Percentiles rank a stretch among this genome's conserved stretches.
Evolutionary conservation across 2,113 vertebrate genomes (phyloP).

Genomic region (Gymnarchus niloticus): DNA sequence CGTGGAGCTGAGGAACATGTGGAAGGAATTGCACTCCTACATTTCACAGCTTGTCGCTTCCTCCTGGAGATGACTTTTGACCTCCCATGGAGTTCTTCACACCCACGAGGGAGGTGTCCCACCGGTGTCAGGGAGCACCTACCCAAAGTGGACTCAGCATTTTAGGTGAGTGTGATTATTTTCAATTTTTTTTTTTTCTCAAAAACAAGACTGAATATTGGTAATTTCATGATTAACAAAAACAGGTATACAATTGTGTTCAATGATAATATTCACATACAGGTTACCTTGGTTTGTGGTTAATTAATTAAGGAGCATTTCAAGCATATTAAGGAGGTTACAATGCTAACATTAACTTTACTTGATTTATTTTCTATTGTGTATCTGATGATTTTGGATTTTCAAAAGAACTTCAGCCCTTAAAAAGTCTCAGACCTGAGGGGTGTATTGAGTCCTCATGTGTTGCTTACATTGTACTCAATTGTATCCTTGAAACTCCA

Average conservation of each 20-base stretch:
- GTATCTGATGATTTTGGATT: not conserved
- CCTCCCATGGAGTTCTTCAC: conserved; percentile 80
- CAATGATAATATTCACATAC: conserved; percentile 61
- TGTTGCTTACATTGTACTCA: no score
- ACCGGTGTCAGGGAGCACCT: conserved; percentile 68
- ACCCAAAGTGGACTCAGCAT: conserved; percentile 65
- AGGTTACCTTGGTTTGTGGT: conserved; percentile 56
- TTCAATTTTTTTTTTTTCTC: conserved; percentile 56
- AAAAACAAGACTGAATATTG: conserved; percentile 39
- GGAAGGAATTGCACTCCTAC: conserved; percentile 98
- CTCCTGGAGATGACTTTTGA: conserved; percentile 86
- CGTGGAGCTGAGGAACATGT: conserved; percentile 84
- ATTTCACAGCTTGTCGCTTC: conserved; percentile 99
- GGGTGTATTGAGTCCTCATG: no score
- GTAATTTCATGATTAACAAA: conserved; percentile 43
- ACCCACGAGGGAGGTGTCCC: conserved; percentile 85
- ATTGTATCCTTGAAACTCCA: no score
- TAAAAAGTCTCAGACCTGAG: not conserved
- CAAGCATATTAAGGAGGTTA: conserved; percentile 38
- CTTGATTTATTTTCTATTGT: not conserved
- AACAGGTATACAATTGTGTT: conserved; percentile 47
- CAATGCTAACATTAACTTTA: conserved; percentile 23
- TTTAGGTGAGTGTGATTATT: conserved; percentile 67
- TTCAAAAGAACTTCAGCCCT: no score
- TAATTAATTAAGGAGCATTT: no score